Conservation (phyloP, 2,797 vertebrate species). For the Pantherophis vulpinus region DNA sequence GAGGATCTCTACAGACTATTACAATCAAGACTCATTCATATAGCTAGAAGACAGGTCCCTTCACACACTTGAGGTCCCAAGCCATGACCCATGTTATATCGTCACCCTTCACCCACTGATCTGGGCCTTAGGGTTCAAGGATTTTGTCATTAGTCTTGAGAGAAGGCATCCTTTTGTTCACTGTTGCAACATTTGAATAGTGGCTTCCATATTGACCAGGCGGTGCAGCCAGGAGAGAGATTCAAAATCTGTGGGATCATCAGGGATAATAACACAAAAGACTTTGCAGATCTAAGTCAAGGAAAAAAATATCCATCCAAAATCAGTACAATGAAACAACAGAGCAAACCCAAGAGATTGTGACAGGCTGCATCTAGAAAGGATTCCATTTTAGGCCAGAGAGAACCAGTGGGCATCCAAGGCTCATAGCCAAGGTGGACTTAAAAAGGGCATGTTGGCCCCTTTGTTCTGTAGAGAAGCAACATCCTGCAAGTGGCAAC, state of each 20-base stretch:
- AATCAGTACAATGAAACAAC: neutral
- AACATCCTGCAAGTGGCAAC: neutral
- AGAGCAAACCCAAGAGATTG: neutral
- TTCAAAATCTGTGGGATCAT: neutral
- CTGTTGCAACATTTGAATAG: neutral
- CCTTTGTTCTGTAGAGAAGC: neutral
- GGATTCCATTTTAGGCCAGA: neutral
- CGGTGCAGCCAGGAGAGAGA: neutral
- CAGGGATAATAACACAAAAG: neutral
- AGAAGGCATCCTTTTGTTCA: neutral
- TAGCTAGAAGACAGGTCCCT: too few relatives aligned
- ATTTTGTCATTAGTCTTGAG: too few relatives aligned
- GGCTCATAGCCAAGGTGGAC: neutral
- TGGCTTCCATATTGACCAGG: neutral
- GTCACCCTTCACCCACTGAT: too few relatives aligned
- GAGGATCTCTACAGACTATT: too few relatives aligned
- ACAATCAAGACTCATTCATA: too few relatives aligned
- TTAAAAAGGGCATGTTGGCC: neutral
- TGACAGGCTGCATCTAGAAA: neutral
- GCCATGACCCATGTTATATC: too few relatives aligned
- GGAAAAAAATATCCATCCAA: neutral
- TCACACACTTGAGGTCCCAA: too few relatives aligned
- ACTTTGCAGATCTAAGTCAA: neutral
- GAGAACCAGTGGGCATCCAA: neutral
- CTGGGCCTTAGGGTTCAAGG: too few relatives aligned